Evolutionary conservation across 2,797 vertebrate genomes (phyloP).

Genomic region (Odontamblyopus lacepedii): DNA sequence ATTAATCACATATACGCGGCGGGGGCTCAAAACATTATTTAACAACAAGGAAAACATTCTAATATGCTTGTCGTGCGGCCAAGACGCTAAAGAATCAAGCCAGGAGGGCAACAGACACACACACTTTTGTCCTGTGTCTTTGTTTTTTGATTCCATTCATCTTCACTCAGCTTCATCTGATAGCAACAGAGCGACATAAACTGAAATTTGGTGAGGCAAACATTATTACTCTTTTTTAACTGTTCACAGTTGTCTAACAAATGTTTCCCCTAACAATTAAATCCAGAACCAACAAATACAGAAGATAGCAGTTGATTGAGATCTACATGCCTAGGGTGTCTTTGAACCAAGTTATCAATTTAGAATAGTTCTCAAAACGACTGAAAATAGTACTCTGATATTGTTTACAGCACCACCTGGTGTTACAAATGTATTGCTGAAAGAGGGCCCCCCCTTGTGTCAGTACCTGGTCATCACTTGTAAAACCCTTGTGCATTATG

Average conservation of each 20-base stretch:
- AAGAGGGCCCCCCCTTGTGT: slow-evolving; percentile 46
- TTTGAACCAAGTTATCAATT: background rate
- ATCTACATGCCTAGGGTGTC: background rate
- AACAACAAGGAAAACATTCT: slow-evolving; percentile 80
- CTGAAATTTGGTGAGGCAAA: slow-evolving; percentile 58
- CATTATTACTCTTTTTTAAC: slow-evolving; percentile 37
- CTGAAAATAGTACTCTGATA: background rate
- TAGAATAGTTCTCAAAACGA: background rate
- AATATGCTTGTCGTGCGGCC: slow-evolving; percentile 79
- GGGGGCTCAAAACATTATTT: slow-evolving; percentile 77
- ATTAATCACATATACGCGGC: slow-evolving; percentile 77
- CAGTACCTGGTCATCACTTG: slow-evolving; percentile 91
- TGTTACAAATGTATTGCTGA: slow-evolving; percentile 19
- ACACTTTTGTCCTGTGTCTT: slow-evolving; percentile 54
- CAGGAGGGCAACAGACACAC: slow-evolving; percentile 46
- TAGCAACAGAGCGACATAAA: slow-evolving; percentile 48
- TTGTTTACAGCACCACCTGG: slow-evolving; percentile 60
- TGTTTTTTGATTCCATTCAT: slow-evolving; percentile 66
- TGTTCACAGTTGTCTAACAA: background rate
- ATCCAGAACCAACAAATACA: background rate
- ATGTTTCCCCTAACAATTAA: background rate
- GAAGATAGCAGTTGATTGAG: background rate
- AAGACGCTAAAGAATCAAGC: slow-evolving; percentile 64
- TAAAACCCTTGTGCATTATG: slow-evolving; percentile 92
- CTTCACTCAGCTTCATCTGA: slow-evolving; percentile 52